Percentiles rank a stretch among this genome's conserved stretches.
These are phyloP conservation scores for Onthophagus sagittarius DNA, from an alignment of 2,888 invertebrate species.

Conservation along the genomic window DNA sequence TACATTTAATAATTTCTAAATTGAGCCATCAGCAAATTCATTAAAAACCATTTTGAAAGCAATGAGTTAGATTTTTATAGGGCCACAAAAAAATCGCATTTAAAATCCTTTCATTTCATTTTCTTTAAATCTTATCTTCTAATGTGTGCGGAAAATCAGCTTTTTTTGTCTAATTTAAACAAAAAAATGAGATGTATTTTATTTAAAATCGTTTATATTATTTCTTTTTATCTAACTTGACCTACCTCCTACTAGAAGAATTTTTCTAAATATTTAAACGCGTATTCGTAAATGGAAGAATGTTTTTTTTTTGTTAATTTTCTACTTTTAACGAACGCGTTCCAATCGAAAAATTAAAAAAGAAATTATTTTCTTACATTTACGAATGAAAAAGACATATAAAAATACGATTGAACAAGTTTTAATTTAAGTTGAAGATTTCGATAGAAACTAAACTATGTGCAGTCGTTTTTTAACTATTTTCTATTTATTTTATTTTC, in stretches of 20 bases:
- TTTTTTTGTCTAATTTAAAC: neutral
- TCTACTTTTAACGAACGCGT: neutral
- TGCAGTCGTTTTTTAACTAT: neutral
- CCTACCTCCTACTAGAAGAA: neutral
- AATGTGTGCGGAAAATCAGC: neutral
- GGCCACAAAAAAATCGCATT: too few species aligned
- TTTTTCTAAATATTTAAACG: neutral
- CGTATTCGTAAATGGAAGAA: neutral
- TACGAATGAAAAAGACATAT: neutral
- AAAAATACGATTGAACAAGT: neutral
- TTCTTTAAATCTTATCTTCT: neutral
- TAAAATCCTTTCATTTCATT: neutral
- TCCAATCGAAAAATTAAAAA: too few species aligned
- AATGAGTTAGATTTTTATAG: too few species aligned
- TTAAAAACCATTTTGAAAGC: too few species aligned
- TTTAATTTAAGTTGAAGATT: neutral
- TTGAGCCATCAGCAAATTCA: too few species aligned
- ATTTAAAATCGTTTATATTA: too few species aligned
- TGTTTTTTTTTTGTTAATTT: neutral
- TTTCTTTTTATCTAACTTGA: neutral
- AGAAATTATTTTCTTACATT: neutral
- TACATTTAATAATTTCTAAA: too few species aligned
- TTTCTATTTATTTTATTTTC: neutral
- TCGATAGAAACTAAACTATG: neutral
- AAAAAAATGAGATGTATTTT: neutral